Base-by-base conservation (phyloP, 2,797 vertebrate genomes). In the Rhinella marina region DNA sequence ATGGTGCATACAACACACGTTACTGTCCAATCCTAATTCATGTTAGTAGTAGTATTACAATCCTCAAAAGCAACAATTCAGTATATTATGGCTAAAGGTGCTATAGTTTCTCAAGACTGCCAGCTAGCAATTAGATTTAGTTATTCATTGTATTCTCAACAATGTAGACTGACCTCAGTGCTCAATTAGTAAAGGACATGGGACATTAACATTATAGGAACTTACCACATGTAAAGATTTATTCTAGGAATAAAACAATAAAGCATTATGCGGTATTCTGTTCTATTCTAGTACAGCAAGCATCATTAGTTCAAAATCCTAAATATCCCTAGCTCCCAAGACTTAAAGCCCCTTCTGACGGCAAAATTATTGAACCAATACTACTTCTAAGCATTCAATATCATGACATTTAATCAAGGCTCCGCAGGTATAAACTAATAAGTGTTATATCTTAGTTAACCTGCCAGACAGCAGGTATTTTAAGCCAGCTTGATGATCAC, bases 391-490 rank as follows among this genome's bases (percentile, higher is more conserved):
- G 61, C 12, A 62, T 77, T 27, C 23, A 78, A 78, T 78, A 85
- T 85, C 56, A 77, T 64, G 48, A 23, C 29, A 57, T 75, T 77
- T 29, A 52, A 77, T 50, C 25, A 59, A 32, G 57, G 76, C 50
- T 52, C 29, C 59, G 14, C 80, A 77, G 70, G 41, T 84, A 62
- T 54, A 66, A 52, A 77, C 41, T 32, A 62, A 66, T 85, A 72
- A 72, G 48, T 50, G 62, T 2, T 66, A 13, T 81, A 64, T 61
- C 80, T 81, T 57, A 64, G n/a, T 23, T 76, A 64, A 29, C 59
- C 59, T 29, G 84, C 84, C 57, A 85, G 75, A 32, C 41, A 76
- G 72, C 59, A 66, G 59, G 84, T 85, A 77, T 85, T 84, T 78
- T 85, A 77, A 77, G 73, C 73, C 59, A 29, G 59, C n/a, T 29